phyloP scores from a whole-genome alignment of 2,888 invertebrate genomes.

The Biston stratarius region DNA sequence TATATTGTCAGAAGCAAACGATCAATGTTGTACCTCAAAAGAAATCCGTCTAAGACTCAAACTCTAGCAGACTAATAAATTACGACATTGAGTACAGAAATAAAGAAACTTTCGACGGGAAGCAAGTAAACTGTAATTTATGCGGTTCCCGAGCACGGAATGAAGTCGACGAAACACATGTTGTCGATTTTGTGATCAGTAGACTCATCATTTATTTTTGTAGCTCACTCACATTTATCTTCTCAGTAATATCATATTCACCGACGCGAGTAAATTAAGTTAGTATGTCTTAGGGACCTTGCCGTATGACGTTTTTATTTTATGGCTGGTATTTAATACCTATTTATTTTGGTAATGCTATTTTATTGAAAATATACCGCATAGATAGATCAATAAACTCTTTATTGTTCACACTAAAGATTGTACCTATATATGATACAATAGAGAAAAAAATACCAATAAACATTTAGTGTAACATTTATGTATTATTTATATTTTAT shows the following conservation, averaged over 20 bases:
- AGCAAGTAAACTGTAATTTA: slow-evolving; percentile 71
- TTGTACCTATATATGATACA: no score
- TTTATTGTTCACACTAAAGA: no score
- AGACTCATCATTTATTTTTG: slow-evolving; percentile 29
- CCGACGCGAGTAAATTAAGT: slow-evolving; percentile 7
- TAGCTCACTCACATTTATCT: slow-evolving; percentile 29
- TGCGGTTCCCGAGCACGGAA: slow-evolving; percentile 66
- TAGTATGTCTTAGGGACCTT: not conserved
- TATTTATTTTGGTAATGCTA: no score
- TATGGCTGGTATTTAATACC: not conserved
- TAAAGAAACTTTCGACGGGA: slow-evolving; percentile 64
- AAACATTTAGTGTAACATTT: no score
- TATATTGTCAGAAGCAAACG: not conserved
- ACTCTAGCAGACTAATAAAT: slow-evolving; percentile 64
- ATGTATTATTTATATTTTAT: no score
- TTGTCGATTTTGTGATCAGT: slow-evolving; percentile 44
- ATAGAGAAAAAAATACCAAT: no score
- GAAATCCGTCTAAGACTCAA: not conserved
- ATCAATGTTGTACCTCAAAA: not conserved
- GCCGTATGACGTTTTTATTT: not conserved
- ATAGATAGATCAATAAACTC: no score
- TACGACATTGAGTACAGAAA: slow-evolving; percentile 60
- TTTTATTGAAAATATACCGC: no score
- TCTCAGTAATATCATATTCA: slow-evolving; percentile 26
- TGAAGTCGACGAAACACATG: slow-evolving; percentile 58